A percentile compares a stretch with the other conserved stretches of the same genome.
phyloP scores from a whole-genome alignment of 2,888 invertebrate genomes.

The Muscina levida region DNA sequence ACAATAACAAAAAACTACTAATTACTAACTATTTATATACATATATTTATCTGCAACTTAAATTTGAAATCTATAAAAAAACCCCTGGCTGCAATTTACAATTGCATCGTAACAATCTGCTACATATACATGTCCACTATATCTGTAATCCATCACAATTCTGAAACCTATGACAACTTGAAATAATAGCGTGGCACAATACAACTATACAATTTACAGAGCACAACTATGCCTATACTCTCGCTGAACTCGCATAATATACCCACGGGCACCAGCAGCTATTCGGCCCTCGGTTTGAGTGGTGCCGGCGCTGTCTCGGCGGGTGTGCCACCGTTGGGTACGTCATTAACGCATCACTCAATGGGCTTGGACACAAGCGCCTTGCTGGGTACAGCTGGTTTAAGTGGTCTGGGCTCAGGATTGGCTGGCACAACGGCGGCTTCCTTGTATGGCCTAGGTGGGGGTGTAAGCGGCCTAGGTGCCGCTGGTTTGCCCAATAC shows the following conservation, averaged over 20 bases:
- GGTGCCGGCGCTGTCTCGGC: conserved; percentile 69
- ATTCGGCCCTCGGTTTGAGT: conserved; percentile 78
- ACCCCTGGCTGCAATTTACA: background rate
- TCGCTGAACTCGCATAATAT: conserved; percentile 81
- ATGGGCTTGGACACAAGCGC: conserved; percentile 77
- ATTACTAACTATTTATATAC: background rate
- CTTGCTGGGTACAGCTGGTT: conserved; percentile 71
- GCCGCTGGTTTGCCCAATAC: conserved; percentile 75
- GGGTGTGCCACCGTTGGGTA: conserved; percentile 70
- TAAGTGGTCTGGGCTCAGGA: conserved; percentile 71
- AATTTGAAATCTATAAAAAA: conserved; percentile 45
- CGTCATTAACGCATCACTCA: conserved; percentile 78
- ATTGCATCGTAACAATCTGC: conserved; percentile 1
- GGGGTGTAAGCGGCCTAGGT: conserved; percentile 56
- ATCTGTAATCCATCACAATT: conserved; percentile 34
- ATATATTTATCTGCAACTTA: conserved; percentile 24
- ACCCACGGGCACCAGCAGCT: conserved; percentile 79
- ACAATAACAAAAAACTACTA: conserved; percentile 57
- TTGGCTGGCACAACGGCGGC: conserved; percentile 71
- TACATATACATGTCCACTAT: conserved; percentile 26
- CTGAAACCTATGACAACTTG: conserved; percentile 55
- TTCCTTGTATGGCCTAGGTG: conserved; percentile 74
- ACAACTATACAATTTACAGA: conserved; percentile 82
- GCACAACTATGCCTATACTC: conserved; percentile 84
- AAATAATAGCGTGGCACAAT: conserved; percentile 78